Evolutionary conservation across 2,113 vertebrate species (phyloP), one percentile per base, ranked within the genome.

Genomic region (Corythoichthys haematopterus): DNA sequence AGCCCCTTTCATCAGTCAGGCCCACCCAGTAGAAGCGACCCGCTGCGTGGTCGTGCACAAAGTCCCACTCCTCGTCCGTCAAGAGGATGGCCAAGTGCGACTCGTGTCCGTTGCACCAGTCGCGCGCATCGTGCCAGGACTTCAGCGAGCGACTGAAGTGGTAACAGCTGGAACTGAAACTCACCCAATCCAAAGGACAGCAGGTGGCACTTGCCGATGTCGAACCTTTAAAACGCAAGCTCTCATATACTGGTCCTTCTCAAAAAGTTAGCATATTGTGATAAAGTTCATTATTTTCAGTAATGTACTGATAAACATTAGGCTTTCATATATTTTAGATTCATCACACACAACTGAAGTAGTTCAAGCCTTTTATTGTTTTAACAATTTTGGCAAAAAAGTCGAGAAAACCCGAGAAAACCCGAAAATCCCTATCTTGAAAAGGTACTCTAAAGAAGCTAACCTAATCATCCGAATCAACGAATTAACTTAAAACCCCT

Each of bases 61-160:
- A 85, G 13, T 81, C 65, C 83, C 84, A 88, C 20, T 86, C 79
- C 8, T 79, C 47, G 0, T 88, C 84, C 0, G 46, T 58, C 28
- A 9, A 28, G 0, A 84, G 40, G 0, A 88, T 82, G 55, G 33
- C 71, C 79, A 88, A 63, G 74, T 88, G 86, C 2, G 84, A 72
- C 0, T 82, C 75, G 2, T 78, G 82, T 28, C 47, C 76, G 3
- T 82, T 80, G 59, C 86, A 88, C 79, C 75, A 84, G 70, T 86
- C 77, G 57, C 77, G 62, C 0, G 86, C 84, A 0, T 66, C 56
- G 8, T 71, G 0, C 86, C 86, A 88, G 1, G 71, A 1, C 58
- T 76, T 1, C 1, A 52, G 0, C 0, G 0, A n/a, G 28, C 0
- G 68, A 0, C 77, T 80, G 75, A 82, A 83, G 1, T 68, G 2